These are phyloP conservation scores for Sebastes elongatus DNA, from an alignment of 2,797 vertebrate genomes.

Conservation along the genomic window DNA sequence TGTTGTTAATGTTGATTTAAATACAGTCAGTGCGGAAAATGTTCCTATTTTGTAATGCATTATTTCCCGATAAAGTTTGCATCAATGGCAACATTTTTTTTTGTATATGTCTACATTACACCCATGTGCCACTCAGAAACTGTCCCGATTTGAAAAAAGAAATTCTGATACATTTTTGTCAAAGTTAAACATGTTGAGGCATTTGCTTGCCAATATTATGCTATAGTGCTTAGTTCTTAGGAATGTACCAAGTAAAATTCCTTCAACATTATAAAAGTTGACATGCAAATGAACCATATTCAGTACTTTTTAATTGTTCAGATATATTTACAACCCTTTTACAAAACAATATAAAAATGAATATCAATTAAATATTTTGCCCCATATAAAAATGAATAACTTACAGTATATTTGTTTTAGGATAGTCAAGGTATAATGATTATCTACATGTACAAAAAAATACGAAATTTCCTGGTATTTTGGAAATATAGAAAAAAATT, in stretches of 20 bases:
- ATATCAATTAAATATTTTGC: conserved; percentile 73
- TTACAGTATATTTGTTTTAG: conserved; percentile 72
- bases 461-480: conserved; percentile 57
- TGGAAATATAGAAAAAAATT: conserved; percentile 73
- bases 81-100: conserved; percentile 5
- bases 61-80: conserved; percentile 6
- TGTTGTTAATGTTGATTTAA: conserved; percentile 63
- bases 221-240: conserved; percentile 51
- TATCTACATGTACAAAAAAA: conserved; percentile 74
- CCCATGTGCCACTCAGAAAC: conserved; percentile 11
- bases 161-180: neutral
- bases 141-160: neutral
- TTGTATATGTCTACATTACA: conserved; percentile 15
- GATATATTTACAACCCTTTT: conserved; percentile 70
- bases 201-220: conserved; percentile 7
- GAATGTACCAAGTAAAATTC: conserved; percentile 21
- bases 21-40: conserved; percentile 80
- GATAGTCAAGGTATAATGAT: conserved; percentile 64
- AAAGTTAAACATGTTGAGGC: neutral
- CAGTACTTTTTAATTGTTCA: conserved; percentile 43
- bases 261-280: conserved; percentile 24
- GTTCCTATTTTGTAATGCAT: conserved; percentile 44
- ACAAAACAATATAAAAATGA: conserved; percentile 60
- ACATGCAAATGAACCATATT: conserved; percentile 53
- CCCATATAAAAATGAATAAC: conserved; percentile 81